Base-by-base conservation (phyloP, 2,797 vertebrate genomes). In the Clarias laeviceps region DNA sequence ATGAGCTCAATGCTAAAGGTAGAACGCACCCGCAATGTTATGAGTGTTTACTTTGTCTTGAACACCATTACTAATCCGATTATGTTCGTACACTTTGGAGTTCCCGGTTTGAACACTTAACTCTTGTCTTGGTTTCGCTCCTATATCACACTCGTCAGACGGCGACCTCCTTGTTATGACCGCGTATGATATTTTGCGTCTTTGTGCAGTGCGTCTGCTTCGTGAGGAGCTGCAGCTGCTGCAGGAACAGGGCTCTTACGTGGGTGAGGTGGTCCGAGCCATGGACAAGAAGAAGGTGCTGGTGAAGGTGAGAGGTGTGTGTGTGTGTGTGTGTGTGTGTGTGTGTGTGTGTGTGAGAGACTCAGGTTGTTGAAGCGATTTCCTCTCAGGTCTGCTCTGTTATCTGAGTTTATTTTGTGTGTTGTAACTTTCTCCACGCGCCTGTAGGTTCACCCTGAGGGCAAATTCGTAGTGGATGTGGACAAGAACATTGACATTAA, bases 261-360 rank as follows among this genome's bases (percentile, higher is more conserved):
- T 99, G 17, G 98, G 98, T 8, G 98, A 99, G 90, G 98, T 99
- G 77, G 98, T 99, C 45, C 95, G 98, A 88, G 98, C 98, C 86
- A 99, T 99, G 98, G 98, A 99, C 90, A 99, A 99, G 93, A 99
- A 99, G 93, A 99, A 99, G 90, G 98, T 99, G 72, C 92, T 99
- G 0, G 98, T 99, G 14, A 99, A 99, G 97, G 98, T 99, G 93
- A 56, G 88, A 2, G 1, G 1, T 45, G 45, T 45, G 9, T 45
- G 9, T 45, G 37, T 37, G 37, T 37, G 37, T 37, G n/a, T n/a
- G n/a, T n/a, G 37, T 37, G 37, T 37, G 37, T 3, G 37, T 0
- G 37, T 3, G 37, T 4, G 37, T 4, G 37, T 4, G 37, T 4
- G 37, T 4, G 37, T 4, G 37, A 40, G 40, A 45, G 40, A 45